Conservation (phyloP, 2,797 vertebrate genomes). For the Ambastaia sidthimunki region DNA sequence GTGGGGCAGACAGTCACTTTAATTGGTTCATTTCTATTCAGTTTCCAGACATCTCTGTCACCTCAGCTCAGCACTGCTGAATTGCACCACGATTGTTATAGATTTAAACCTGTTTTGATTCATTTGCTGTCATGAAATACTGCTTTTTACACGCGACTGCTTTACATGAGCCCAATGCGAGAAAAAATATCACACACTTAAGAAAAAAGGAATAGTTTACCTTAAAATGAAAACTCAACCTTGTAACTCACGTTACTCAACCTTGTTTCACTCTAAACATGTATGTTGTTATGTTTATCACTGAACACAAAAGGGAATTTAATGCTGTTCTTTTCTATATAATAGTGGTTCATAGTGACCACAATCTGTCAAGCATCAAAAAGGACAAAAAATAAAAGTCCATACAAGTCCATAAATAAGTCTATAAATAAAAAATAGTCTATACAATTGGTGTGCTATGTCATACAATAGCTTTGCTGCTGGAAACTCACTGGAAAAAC, state of each 20-base stretch:
- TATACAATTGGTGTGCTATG: too few relatives aligned
- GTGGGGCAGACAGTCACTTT: slow-evolving; percentile 55
- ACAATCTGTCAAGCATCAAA: background rate
- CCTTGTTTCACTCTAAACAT: background rate
- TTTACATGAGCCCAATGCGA: background rate
- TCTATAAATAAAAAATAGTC: too few relatives aligned
- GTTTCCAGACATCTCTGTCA: slow-evolving; percentile 50
- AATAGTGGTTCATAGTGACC: background rate
- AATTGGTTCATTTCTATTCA: slow-evolving; percentile 75
- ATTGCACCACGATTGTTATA: slow-evolving; percentile 6
- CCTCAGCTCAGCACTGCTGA: slow-evolving; percentile 23
- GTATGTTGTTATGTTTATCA: background rate
- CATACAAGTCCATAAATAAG: too few relatives aligned
- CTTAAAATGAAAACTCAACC: background rate
- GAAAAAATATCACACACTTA: background rate
- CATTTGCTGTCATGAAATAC: slow-evolving; percentile 10
- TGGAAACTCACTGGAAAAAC: too few relatives aligned
- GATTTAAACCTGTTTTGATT: slow-evolving; percentile 21
- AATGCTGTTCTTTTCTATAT: background rate
- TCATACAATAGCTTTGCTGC: too few relatives aligned
- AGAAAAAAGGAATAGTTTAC: too few relatives aligned
- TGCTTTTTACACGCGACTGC: slow-evolving; percentile 1
- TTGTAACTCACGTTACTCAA: background rate
- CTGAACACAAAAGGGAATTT: background rate
- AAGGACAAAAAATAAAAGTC: too few relatives aligned